A percentile compares a stretch with the other conserved stretches of the same genome.
phyloP scores from a whole-genome alignment of 2,113 vertebrate genomes.

The Aleadryas rufinucha region DNA sequence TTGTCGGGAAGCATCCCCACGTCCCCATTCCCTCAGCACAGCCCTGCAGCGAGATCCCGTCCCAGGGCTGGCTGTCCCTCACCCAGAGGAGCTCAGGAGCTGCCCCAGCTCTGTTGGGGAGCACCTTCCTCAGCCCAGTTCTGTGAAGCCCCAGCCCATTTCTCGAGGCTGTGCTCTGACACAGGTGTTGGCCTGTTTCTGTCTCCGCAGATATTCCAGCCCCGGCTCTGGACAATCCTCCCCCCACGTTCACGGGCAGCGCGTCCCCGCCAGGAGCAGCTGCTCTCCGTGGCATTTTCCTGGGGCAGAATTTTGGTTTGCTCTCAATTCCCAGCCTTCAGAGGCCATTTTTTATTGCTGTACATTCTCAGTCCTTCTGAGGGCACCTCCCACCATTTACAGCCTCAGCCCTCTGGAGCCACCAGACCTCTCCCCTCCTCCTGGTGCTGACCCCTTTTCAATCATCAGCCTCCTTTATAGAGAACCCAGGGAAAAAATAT shows the following conservation, averaged over 20 bases:
- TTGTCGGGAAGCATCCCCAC: neutral
- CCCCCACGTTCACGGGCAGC: neutral
- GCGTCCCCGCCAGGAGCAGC: neutral
- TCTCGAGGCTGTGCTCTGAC: neutral
- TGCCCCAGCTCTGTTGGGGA: fast-evolving
- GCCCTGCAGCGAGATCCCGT: fast-evolving
- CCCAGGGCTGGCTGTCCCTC: neutral
- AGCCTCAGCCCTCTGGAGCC: neutral
- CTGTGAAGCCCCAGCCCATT: fast-evolving
- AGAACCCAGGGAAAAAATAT: neutral
- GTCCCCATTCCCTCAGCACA: fast-evolving
- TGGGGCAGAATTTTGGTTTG: neutral
- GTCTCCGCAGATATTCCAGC: neutral
- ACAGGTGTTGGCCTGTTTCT: neutral
- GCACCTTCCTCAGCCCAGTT: neutral
- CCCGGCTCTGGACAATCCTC: neutral
- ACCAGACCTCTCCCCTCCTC: neutral
- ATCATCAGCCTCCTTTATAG: neutral
- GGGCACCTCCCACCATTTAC: neutral
- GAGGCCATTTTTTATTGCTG: neutral
- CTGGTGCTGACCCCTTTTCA: neutral
- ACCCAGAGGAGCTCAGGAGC: neutral
- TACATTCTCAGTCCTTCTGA: neutral
- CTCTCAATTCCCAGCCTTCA: neutral
- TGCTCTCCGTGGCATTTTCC: neutral